A percentile compares a stretch with the other conserved stretches of the same genome.
Conservation (phyloP, 2,888 invertebrate genomes). For the Dorcus hopei region DNA sequence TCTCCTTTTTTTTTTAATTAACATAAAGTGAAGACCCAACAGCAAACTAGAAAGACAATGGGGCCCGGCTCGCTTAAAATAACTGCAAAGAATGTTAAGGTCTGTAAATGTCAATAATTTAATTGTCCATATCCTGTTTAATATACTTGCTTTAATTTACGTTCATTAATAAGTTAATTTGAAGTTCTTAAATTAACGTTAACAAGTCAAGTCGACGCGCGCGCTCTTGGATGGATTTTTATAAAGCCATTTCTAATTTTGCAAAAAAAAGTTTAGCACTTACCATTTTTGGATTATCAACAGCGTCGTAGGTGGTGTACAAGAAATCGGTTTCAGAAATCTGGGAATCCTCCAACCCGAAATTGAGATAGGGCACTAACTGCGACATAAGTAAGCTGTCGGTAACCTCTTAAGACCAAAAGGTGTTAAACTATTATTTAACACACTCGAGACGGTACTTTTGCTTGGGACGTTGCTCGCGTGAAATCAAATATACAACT, state of each 20-base stretch:
- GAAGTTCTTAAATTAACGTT: not conserved
- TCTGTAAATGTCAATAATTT: conserved; percentile 15
- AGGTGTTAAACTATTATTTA: not conserved
- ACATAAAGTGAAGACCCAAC: too few relatives aligned
- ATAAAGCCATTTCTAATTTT: not conserved
- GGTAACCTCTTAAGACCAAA: not conserved
- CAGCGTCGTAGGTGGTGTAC: conserved; percentile 15
- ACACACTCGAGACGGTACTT: not conserved
- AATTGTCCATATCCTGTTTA: conserved; percentile 16
- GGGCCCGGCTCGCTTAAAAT: not conserved
- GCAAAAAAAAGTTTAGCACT: conserved; percentile 4
- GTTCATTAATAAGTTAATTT: not conserved
- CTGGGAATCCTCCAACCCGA: conserved; percentile 23
- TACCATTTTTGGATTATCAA: conserved; percentile 25
- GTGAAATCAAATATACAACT: conserved; percentile 14
- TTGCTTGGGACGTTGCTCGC: not conserved
- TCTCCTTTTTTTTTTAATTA: too few relatives aligned
- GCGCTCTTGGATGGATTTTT: too few relatives aligned
- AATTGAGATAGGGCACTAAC: conserved; percentile 27
- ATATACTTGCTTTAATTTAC: conserved; percentile 1
- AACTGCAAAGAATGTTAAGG: not conserved
- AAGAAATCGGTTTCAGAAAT: conserved; percentile 21
- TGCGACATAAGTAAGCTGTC: conserved; percentile 25
- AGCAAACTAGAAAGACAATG: not conserved
- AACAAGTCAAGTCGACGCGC: too few relatives aligned